A percentile compares a stretch with the other conserved stretches of the same genome.
Evolutionary conservation across 1,140 invertebrate genomes (phyloP).

Genomic region (Zophobas morio): DNA sequence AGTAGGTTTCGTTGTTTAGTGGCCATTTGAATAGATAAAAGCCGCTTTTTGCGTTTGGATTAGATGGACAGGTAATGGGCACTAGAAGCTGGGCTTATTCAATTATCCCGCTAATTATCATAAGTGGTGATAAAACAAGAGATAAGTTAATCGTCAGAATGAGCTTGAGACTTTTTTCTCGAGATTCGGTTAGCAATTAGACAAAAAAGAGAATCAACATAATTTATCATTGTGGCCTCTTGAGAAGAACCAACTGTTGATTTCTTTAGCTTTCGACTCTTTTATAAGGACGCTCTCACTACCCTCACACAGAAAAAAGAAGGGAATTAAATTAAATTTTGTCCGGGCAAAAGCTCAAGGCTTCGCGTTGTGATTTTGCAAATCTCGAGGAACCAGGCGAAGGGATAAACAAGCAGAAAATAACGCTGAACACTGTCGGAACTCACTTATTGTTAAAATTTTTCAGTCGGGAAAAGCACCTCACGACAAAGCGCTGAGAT

Average conservation of each 20-base stretch:
- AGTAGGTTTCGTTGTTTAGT: slow-evolving; percentile 29
- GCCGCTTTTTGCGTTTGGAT: slow-evolving; percentile 13
- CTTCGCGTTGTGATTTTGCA: not conserved
- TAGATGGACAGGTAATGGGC: slow-evolving; percentile 7
- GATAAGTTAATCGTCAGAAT: slow-evolving; percentile 22
- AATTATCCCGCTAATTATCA: slow-evolving; percentile 38
- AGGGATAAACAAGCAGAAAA: too few relatives aligned
- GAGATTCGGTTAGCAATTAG: slow-evolving; percentile 3
- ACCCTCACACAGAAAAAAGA: slow-evolving; percentile 1
- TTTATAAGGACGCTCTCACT: slow-evolving; percentile 2
- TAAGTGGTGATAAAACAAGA: slow-evolving; percentile 30
- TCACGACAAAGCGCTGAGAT: not conserved
- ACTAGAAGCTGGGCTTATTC: slow-evolving; percentile 18
- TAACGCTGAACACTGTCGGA: too few relatives aligned
- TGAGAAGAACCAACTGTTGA: slow-evolving; percentile 11
- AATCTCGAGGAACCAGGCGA: not conserved
- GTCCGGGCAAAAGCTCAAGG: not conserved
- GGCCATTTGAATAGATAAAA: slow-evolving; percentile 34
- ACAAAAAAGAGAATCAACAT: slow-evolving; percentile 15
- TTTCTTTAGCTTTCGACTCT: slow-evolving; percentile 1
- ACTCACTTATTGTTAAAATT: too few relatives aligned
- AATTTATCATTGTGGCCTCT: slow-evolving; percentile 25
- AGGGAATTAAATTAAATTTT: slow-evolving; percentile 11
- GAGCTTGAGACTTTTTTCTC: slow-evolving; percentile 16
- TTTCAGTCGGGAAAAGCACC: too few relatives aligned